phyloP scores from a whole-genome alignment of 2,113 vertebrate species.

The Cephalopholis sonnerati region DNA sequence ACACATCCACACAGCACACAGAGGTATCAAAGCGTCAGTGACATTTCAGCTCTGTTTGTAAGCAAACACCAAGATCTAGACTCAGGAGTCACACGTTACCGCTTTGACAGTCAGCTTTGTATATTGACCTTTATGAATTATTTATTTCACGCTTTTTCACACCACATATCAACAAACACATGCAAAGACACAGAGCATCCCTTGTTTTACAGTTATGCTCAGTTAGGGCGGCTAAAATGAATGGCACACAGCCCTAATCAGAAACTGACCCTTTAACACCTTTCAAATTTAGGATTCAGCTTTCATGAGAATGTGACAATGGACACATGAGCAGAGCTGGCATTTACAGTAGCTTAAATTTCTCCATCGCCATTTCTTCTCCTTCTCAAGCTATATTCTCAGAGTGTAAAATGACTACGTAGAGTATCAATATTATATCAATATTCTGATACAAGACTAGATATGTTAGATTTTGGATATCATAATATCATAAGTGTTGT shows the following conservation, averaged over 20 bases:
- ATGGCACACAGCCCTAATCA: not conserved
- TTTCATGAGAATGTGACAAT: not conserved
- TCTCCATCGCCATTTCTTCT: not conserved
- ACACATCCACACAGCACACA: not conserved
- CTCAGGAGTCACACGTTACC: not conserved
- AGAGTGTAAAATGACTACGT: not conserved
- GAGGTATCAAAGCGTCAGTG: constrained; percentile 48
- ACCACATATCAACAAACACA: not conserved
- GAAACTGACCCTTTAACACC: not conserved
- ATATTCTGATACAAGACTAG: too few species aligned
- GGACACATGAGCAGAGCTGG: not conserved
- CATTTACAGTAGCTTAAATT: not conserved
- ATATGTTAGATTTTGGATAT: too few species aligned
- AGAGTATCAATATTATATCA: not conserved
- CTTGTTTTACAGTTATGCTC: not conserved
- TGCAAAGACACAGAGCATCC: not conserved
- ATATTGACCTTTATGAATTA: constrained; percentile 22
- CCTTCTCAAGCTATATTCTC: not conserved
- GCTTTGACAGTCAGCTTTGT: constrained; percentile 1
- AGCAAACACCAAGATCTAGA: constrained; percentile 24
- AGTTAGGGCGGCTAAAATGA: not conserved
- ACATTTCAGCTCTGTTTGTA: constrained; percentile 48
- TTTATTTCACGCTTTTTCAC: constrained; percentile 9
- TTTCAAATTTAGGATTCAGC: not conserved
- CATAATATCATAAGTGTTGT: too few species aligned